Evolutionary conservation across 92 coral and sea anemone genomes (phyloP), one percentile per base, ranked within the genome.

Genomic region (Actinernus sp.): DNA sequence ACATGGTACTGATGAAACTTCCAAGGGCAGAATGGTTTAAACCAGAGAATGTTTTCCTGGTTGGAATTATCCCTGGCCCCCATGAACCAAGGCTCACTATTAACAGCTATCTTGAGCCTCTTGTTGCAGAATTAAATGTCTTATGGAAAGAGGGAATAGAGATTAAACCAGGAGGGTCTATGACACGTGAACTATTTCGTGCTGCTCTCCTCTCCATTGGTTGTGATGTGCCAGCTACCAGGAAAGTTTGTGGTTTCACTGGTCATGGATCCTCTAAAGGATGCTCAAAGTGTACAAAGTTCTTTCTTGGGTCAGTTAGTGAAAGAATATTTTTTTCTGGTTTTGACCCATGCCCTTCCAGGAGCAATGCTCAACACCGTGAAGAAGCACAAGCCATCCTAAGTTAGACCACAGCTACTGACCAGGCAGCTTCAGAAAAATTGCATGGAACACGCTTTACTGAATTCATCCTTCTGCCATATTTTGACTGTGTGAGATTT

Each of bases 41-140:
- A 47, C 71, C 59, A 27, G 71, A 63, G 26, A 64, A 64, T 49
- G 38, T 48, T 30, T 64, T 64, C 22, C 26, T 64, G 45, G 71
- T 65, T 58, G 86, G 78, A 3, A 41, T 71, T 11, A 80, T 80
- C 29, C 88, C 88, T 55, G 88, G 88, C 31, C 82, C 88, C 48
- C 31, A 68, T 6, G 72, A 79, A 31, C 71, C 78, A 23, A 57
- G 58, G n/a, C n/a, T 27, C 1, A 63, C 28, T 20, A 73, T 81
- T 0, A 80, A 80, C 33, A 55, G n/a, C n/a, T n/a, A n/a, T n/a
- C n/a, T n/a, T n/a, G n/a, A n/a, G n/a, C n/a, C n/a, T n/a, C n/a
- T n/a, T n/a, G n/a, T n/a, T n/a, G n/a, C n/a, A n/a, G n/a, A n/a
- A n/a, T n/a, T n/a, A n/a, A n/a, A n/a, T n/a, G n/a, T n/a, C n/a